Evolutionary conservation across 2,113 vertebrate species (phyloP).

Genomic region (Plotosus lineatus): DNA sequence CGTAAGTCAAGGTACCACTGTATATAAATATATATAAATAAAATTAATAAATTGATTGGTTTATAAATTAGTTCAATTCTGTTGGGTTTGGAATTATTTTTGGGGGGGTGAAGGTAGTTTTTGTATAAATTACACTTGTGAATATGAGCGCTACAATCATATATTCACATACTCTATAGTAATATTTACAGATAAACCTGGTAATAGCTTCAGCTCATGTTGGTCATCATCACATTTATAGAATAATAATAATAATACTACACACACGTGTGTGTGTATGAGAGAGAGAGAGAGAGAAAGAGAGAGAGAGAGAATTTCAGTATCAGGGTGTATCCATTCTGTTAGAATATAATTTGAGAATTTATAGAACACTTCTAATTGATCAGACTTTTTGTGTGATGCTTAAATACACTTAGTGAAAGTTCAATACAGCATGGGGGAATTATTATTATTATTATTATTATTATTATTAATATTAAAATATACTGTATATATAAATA

Average conservation of each 20-base stretch:
- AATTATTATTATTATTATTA: constrained; percentile 44
- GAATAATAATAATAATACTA: too few relatives aligned
- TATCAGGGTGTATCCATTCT: constrained; percentile 66
- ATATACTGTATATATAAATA: too few relatives aligned
- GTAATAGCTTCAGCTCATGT: constrained; percentile 66
- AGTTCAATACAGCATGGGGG: constrained; percentile 62
- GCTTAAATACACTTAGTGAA: constrained; percentile 63
- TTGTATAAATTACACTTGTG: constrained; percentile 69
- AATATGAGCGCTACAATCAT: constrained; percentile 76
- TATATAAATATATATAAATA: too few relatives aligned
- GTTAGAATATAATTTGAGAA: constrained; percentile 64
- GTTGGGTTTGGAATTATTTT: background rate
- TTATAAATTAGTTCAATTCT: background rate
- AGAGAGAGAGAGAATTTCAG: too few relatives aligned
- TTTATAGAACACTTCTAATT: constrained; percentile 64
- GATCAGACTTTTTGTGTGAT: constrained; percentile 56
- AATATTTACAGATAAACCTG: constrained; percentile 75
- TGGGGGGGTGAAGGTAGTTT: background rate
- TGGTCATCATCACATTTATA: constrained; percentile 58
- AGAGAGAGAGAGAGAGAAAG: too few relatives aligned
- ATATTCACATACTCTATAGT: constrained; percentile 79
- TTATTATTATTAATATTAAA: too few relatives aligned
- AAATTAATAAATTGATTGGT: background rate
- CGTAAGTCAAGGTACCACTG: too few relatives aligned
- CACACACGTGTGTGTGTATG: too few relatives aligned